Evolutionary conservation across 1,140 invertebrate species (phyloP), one percentile per base, ranked within the genome.

Genomic region (Microplitis demolitor): DNA sequence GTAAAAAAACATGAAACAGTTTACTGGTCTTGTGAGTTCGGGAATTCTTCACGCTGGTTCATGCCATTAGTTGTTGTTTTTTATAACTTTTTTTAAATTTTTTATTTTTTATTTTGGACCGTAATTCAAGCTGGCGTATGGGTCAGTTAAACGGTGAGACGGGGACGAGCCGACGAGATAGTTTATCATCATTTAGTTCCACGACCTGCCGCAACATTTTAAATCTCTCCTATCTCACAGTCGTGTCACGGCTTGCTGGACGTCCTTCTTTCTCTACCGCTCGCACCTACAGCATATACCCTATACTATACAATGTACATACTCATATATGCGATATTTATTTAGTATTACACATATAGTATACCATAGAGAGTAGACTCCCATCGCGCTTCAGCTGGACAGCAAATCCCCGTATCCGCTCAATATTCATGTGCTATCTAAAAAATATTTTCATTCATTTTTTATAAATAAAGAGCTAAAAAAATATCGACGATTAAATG

Each of bases 151-250:
- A 78, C 77, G 82, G 78, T 78, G 39, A 53, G 66, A 45, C 16
- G 16, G 63, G 67, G 35, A 66, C 35, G 51, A 56, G 60, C 80
- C 79, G 77, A 72, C 77, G 77, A 79, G 81, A 84, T 85, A 85
- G 85, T 87, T 87, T 85, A 87, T 87, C 84, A 87, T 87, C 83
- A 80, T 84, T 85, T 86, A 84, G 82, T 80, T 79, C 74, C 75
- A 77, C 79, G 82, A 85, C 84, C 84, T 86, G 78, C 83, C 80
- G 80, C 79, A 86, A 87, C 82, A 84, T 86, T 87, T 87, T 84
- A 85, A 86, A 86, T 84, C 82, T 86, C 81, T 83, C 80, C 79
- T 80, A 84, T 83, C 82, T 83, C 75, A 72, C 64, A 68, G 69
- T 66, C 76, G 72, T 69, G 67, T 69, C 54, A 13, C 37, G 51